A percentile compares a stretch with the other conserved stretches of the same genome.
These are phyloP conservation scores for Ptilonorhynchus violaceus DNA, from an alignment of 2,113 vertebrate species.

Conservation along the genomic window DNA sequence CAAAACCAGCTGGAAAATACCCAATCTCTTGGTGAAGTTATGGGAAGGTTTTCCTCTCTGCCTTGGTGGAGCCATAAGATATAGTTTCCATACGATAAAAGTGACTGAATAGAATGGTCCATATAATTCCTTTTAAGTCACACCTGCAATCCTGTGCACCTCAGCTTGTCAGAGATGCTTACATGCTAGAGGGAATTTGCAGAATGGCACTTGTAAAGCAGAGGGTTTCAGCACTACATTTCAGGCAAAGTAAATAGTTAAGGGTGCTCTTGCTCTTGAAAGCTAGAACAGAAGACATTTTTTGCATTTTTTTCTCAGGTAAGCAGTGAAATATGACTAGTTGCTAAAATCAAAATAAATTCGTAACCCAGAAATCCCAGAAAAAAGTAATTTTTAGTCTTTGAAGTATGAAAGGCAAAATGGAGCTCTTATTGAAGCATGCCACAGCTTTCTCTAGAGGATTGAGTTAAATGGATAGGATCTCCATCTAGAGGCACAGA, in stretches of 20 bases:
- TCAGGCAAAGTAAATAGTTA: not conserved
- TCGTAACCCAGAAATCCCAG: not conserved
- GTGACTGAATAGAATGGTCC: not conserved
- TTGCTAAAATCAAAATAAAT: not conserved
- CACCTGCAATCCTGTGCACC: not conserved
- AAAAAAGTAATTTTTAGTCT: not conserved
- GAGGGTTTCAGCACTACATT: not conserved
- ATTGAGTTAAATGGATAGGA: constrained; percentile 18
- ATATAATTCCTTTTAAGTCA: not conserved
- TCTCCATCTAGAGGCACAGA: constrained; percentile 57
- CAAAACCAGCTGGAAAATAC: not conserved
- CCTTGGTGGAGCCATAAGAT: not conserved
- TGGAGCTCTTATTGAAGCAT: not conserved
- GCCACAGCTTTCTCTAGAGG: not conserved
- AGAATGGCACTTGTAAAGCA: not conserved
- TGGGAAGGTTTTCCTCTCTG: not conserved
- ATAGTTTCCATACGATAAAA: not conserved
- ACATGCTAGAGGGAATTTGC: not conserved
- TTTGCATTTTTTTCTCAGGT: not conserved
- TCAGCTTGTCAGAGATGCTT: not conserved
- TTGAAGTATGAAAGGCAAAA: not conserved
- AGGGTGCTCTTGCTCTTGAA: not conserved
- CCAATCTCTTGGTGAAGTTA: not conserved
- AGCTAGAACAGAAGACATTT: not conserved
- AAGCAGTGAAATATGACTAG: not conserved